Percentiles rank a stretch among this genome's conserved stretches.
phyloP scores from a whole-genome alignment of 1,140 invertebrate genomes.

The Penaeus chinensis region DNA sequence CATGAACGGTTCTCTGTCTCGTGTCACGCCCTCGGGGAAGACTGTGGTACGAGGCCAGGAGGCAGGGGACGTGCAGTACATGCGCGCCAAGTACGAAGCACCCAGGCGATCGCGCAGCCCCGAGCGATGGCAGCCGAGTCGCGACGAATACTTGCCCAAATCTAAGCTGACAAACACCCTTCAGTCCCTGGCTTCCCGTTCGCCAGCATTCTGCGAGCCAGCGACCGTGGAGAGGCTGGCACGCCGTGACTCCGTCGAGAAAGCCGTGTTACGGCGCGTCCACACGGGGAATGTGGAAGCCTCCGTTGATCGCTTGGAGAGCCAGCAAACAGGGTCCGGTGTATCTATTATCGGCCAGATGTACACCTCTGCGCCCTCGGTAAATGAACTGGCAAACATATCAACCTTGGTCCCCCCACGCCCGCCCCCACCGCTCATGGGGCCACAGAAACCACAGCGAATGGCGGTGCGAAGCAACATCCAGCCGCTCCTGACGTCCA shows the following conservation, averaged over 20 bases:
- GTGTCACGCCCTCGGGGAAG: constrained; percentile 66
- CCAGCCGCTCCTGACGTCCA: constrained; percentile 63
- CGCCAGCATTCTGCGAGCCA: constrained; percentile 53
- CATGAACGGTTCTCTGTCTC: constrained; percentile 52
- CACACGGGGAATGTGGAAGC: constrained; percentile 61
- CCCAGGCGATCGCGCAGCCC: constrained; percentile 58
- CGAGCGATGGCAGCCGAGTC: constrained; percentile 58
- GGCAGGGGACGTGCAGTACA: constrained; percentile 73
- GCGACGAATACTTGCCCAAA: constrained; percentile 84
- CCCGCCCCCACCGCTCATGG: constrained; percentile 75
- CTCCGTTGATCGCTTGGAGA: constrained; percentile 55
- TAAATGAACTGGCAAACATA: constrained; percentile 81
- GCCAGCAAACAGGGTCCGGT: constrained; percentile 63
- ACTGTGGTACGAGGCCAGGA: constrained; percentile 71
- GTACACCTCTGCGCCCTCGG: constrained; percentile 83
- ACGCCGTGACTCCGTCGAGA: constrained; percentile 59
- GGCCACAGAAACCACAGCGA: constrained; percentile 72
- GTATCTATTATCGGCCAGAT: constrained; percentile 81
- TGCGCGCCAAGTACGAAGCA: constrained; percentile 57
- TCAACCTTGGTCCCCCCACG: constrained; percentile 81
- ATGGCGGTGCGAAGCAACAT: constrained; percentile 68
- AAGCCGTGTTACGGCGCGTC: constrained; percentile 57
- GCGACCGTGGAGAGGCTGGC: constrained; percentile 59
- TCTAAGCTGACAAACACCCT: constrained; percentile 76
- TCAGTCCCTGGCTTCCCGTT: constrained; percentile 66